Evolutionary conservation across 2,797 vertebrate genomes (phyloP).

Genomic region (Gallirallus australis): DNA sequence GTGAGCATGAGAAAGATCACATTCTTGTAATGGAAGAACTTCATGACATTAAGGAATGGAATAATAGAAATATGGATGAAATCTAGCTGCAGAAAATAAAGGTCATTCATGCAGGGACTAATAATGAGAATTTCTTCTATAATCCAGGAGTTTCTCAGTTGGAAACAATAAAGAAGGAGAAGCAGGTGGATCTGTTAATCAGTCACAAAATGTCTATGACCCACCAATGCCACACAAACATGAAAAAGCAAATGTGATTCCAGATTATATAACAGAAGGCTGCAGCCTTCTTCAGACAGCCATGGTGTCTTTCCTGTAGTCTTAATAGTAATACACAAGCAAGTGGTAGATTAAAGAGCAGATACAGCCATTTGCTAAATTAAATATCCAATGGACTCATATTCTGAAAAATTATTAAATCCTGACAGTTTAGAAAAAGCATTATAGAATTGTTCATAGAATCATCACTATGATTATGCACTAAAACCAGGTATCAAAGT

Average conservation of each 20-base stretch:
- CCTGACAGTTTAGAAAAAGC: not conserved
- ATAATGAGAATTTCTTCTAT: conserved; percentile 43
- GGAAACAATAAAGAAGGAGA: conserved; percentile 51
- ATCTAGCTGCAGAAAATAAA: conserved; percentile 49
- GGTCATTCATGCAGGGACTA: conserved; percentile 33
- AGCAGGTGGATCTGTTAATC: conserved; percentile 40
- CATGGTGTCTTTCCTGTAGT: not conserved
- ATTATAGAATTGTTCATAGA: not conserved
- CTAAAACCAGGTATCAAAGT: not conserved
- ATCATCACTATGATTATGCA: not conserved
- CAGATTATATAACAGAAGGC: not conserved
- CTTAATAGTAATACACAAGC: not conserved
- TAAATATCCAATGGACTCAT: not conserved
- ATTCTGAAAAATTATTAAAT: not conserved
- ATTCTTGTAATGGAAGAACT: not conserved
- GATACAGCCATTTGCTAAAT: not conserved
- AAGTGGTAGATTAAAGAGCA: not conserved
- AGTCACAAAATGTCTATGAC: not conserved
- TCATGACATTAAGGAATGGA: not conserved
- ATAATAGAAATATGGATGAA: conserved; percentile 16
- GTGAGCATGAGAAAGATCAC: not conserved
- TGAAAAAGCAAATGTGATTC: not conserved
- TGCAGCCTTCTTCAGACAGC: not conserved
- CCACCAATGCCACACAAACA: not conserved
- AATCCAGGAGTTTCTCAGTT: conserved; percentile 35